phyloP scores from a whole-genome alignment of 2,797 vertebrate species.

The Lacerta viridis region DNA sequence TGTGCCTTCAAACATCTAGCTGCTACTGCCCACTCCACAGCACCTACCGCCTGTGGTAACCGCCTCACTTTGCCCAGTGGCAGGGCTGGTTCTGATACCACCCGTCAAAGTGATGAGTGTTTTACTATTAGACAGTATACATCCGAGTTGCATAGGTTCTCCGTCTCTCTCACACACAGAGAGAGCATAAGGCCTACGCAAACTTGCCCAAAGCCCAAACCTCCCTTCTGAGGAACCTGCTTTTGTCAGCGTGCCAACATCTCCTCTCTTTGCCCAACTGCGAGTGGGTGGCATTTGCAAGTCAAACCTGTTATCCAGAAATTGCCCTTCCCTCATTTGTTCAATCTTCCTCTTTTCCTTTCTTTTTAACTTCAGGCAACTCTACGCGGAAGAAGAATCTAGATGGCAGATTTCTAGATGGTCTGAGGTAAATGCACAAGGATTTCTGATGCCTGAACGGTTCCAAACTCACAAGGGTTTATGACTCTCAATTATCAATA shows the following conservation, averaged over 20 bases:
- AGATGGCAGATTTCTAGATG: too few relatives aligned
- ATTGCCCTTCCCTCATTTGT: neutral
- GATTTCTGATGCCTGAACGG: too few relatives aligned
- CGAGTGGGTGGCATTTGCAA: constrained; percentile 18
- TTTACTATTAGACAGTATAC: neutral
- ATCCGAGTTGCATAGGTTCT: too few relatives aligned
- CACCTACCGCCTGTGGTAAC: too few relatives aligned
- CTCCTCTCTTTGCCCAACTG: constrained; percentile 26
- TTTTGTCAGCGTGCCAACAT: constrained; percentile 35
- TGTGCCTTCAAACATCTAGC: too few relatives aligned
- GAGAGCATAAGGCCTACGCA: neutral
- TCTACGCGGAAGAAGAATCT: neutral
- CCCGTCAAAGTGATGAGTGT: neutral
- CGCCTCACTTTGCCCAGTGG: too few relatives aligned
- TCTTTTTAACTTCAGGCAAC: neutral
- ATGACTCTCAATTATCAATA: too few relatives aligned
- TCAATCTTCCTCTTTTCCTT: neutral
- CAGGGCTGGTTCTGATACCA: neutral
- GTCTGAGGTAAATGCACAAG: too few relatives aligned
- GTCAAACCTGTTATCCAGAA: constrained; percentile 20
- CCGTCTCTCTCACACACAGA: too few relatives aligned
- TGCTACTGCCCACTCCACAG: too few relatives aligned
- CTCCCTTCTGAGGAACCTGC: accelerated
- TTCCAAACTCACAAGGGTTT: too few relatives aligned
- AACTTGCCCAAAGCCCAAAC: neutral